Conservation (phyloP, 2,113 vertebrate species). For the Lipophrys pholis region DNA sequence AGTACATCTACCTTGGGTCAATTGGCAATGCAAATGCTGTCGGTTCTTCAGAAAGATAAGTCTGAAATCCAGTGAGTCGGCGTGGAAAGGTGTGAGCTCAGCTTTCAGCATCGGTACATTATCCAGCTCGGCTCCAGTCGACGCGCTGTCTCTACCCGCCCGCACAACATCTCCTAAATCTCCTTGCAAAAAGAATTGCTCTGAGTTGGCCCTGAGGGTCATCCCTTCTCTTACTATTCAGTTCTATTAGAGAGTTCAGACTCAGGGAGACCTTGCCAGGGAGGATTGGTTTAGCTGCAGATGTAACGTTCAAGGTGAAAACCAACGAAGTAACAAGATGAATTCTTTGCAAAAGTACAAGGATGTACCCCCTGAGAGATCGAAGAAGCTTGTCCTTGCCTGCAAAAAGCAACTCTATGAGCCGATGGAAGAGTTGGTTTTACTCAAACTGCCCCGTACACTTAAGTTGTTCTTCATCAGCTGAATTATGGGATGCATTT, state of each 20-base stretch:
- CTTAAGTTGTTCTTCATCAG: constrained; percentile 7
- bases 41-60: neutral
- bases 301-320: constrained; percentile 60
- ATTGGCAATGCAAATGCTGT: constrained; percentile 23
- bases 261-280: constrained; percentile 29
- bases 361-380: constrained; percentile 10
- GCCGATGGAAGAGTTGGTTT: neutral
- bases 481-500: constrained; percentile 26
- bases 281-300: constrained; percentile 51
- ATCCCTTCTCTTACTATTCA: constrained; percentile 45
- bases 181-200: constrained; percentile 52
- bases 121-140: constrained; percentile 23
- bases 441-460: constrained; percentile 2
- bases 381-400: constrained; percentile 19
- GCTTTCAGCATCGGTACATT: constrained; percentile 23
- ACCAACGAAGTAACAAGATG: constrained; percentile 16
- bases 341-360: constrained; percentile 30
- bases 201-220: constrained; percentile 44
- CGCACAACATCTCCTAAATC: constrained; percentile 51
- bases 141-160: neutral
- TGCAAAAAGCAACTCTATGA: constrained; percentile 18
- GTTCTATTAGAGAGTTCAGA: constrained; percentile 46
- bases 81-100: constrained; percentile 40
- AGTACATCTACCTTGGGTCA: constrained; percentile 9
- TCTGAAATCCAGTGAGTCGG: constrained; percentile 17